Evolutionary conservation across 2,888 invertebrate genomes (phyloP).

Genomic region (Drosophila anceps): DNA sequence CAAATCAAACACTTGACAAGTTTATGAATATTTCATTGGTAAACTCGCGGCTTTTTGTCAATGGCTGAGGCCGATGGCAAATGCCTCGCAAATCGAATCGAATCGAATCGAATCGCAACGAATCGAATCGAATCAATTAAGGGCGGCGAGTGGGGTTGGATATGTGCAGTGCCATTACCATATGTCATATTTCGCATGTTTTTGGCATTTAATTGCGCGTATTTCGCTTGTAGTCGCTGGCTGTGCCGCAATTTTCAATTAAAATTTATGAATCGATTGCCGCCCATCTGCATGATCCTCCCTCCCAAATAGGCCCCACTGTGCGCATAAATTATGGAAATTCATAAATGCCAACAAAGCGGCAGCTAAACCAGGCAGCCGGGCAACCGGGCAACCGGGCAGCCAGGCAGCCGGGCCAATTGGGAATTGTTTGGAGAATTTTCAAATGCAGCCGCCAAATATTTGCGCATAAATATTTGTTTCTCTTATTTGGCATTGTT

Average conservation of each 20-base stretch:
- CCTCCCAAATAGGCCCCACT: neutral
- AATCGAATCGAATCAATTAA: constrained; percentile 47
- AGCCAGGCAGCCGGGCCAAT: neutral
- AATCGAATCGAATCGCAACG: constrained; percentile 43
- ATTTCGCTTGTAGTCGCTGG: constrained; percentile 35
- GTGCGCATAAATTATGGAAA: constrained; percentile 70
- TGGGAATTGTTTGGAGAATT: neutral
- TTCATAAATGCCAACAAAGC: constrained; percentile 42
- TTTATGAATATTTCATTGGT: constrained; percentile 53
- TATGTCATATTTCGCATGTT: constrained; percentile 52
- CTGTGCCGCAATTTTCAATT: constrained; percentile 70
- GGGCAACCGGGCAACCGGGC: neutral
- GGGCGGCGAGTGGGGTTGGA: neutral
- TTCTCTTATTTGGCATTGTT: constrained; percentile 65
- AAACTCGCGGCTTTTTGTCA: constrained; percentile 14
- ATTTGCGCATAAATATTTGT: constrained; percentile 62
- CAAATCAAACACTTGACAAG: constrained; percentile 52
- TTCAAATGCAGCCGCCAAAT: constrained; percentile 40
- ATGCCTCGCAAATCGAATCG: constrained; percentile 40
- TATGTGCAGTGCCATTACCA: constrained; percentile 28
- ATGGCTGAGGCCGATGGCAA: constrained; percentile 11
- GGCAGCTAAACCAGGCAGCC: neutral
- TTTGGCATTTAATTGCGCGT: constrained; percentile 70
- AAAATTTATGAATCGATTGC: constrained; percentile 70
- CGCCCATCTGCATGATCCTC: constrained; percentile 20